Base-by-base conservation (phyloP, 2,113 vertebrate species). In the Semnopithecus entellus region DNA sequence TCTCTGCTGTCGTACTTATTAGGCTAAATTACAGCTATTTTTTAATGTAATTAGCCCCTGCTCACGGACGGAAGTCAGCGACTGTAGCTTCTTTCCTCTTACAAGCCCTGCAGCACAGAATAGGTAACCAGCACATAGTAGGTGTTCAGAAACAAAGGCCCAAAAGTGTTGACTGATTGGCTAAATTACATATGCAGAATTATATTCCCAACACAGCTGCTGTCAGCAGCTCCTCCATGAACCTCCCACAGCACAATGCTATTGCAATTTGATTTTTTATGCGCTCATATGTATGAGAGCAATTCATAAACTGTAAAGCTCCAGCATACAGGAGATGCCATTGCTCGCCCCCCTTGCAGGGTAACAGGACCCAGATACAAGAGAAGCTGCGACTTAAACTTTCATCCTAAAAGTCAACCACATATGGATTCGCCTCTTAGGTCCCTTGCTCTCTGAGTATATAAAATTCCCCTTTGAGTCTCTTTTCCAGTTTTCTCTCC, bases 251-350 rank as follows among this genome's bases (percentile, higher is more conserved):
- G 4, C 0, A 10, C 59, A 35, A 32, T 0, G 17, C 22, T n/a
- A 20, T 3, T n/a, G 50, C 48, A 45, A 18, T 61, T 75, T 68
- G 80, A 40, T 4, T 52, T 52, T 76, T 83, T 5, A 32, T 52
- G 27, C 35, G 52, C 2, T 16, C 13, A 13, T 17, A 22, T 8
- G 2, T 2, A 17, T 27, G 32, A 52, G 1, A 78, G 20, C 68
- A 10, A 11, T 59, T 25, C 7, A 12, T 40, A 48, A 66, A 50
- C n/a, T 45, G 25, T 50, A 76, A 61, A 32, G 38, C 4, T 81
- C 43, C 3, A 18, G 22, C 4, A 1, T 7, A 8, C 13, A n/a
- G 38, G 40, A 70, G 4, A 32, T 13, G 14, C 32, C 18, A 4
- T 61, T n/a, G 13, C 48, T 72, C 8, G 35, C 2, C 1, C 25